A percentile compares a stretch with the other conserved stretches of the same genome.
phyloP scores from a whole-genome alignment of 2,888 invertebrate species.

The Cephus spinipes region DNA sequence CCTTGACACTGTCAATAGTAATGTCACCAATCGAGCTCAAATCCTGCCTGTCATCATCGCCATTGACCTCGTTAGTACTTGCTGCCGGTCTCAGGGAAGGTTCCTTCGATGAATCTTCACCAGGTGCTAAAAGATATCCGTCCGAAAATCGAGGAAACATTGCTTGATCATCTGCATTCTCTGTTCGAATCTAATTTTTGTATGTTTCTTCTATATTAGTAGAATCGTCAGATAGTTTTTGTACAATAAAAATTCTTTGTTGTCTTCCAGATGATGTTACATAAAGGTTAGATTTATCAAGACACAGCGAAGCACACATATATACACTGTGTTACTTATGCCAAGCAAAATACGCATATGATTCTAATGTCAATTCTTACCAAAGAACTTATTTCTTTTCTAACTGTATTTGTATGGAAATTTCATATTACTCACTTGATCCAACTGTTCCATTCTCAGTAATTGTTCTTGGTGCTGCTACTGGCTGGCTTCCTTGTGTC shows the following conservation, averaged over 20 bases:
- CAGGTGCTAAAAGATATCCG: constrained; percentile 55
- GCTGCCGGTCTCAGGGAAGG: constrained; percentile 54
- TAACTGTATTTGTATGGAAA: not conserved
- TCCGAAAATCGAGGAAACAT: constrained; percentile 22
- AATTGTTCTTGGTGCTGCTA: constrained; percentile 41
- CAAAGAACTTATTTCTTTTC: not conserved
- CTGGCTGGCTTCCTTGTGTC: constrained; percentile 49
- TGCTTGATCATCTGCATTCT: not conserved
- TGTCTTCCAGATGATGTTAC: not conserved
- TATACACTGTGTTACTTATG: constrained; percentile 27
- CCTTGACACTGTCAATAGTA: constrained; percentile 93
- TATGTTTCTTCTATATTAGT: not conserved
- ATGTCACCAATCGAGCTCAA: constrained; percentile 83
- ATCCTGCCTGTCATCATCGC: constrained; percentile 68
- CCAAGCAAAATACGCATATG: constrained; percentile 36
- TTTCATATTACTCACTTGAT: constrained; percentile 53
- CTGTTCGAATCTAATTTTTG: not conserved
- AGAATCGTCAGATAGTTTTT: not conserved
- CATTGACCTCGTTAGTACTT: constrained; percentile 65
- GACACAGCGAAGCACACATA: constrained; percentile 36
- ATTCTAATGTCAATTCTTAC: not conserved
- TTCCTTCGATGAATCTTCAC: constrained; percentile 58
- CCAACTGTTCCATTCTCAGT: constrained; percentile 59
- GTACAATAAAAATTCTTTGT: not conserved
- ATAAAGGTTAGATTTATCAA: constrained; percentile 3